phyloP scores from a whole-genome alignment of 2,888 invertebrate species.

The Callosobruchus maculatus region DNA sequence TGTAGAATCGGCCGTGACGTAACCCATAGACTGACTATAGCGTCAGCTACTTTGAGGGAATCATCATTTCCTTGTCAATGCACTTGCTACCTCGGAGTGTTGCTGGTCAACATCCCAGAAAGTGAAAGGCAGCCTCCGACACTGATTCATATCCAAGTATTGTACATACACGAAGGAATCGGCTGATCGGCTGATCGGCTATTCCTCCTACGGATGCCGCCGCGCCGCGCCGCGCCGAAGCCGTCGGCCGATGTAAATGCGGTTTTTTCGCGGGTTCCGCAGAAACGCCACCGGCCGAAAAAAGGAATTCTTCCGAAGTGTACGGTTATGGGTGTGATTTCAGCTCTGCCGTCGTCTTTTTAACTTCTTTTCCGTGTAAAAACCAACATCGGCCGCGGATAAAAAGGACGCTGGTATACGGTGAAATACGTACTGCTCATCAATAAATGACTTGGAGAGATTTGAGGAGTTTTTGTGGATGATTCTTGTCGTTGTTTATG shows the following conservation, averaged over 20 bases:
- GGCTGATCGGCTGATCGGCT: neutral
- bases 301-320: neutral
- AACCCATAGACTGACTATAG: no score
- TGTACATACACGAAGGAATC: neutral
- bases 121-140: neutral
- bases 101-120: neutral
- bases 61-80: no score
- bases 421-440: neutral
- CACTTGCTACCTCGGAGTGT: no score
- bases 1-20: no score
- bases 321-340: neutral
- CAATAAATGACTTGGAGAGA: neutral
- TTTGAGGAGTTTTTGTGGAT: neutral
- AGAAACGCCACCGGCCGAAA: neutral
- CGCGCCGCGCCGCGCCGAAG: no score
- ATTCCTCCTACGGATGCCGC: no score
- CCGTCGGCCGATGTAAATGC: neutral
- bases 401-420: neutral
- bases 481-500: neutral
- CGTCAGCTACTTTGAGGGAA: no score
- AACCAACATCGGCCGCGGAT: neutral
- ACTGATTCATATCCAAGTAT: neutral
- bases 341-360: neutral
- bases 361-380: neutral
- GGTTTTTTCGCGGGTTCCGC: neutral